Base-by-base conservation (phyloP, 92 coral and sea anemone species). In the Porites lobata region DNA sequence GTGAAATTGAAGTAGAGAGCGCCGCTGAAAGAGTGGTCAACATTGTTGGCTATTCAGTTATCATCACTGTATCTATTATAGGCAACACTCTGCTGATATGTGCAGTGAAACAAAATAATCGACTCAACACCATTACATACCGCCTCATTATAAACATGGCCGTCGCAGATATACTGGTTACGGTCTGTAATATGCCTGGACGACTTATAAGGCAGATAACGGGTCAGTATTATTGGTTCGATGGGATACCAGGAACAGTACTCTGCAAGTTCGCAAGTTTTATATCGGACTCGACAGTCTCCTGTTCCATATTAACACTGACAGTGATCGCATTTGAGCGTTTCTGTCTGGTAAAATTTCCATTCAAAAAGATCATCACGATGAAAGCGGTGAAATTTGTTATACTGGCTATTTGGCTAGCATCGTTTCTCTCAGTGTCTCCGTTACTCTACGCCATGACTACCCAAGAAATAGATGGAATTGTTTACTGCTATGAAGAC, bases 71-170 rank as follows among this genome's bases (percentile, higher is more conserved):
- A 13, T 94, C 96, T 18, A 76, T 94, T n/a, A 54, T 88, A 12
- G 96, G 96, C 14, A 91, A 88, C 62, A 59, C 86, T 70, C 77
- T 94, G 19, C 80, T 94, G 74, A 82, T 94, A 32, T 84, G 90
- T 18, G 78, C 88, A 1, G 96, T 94, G 72, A 84, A 85, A 38
- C 73, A 84, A 75, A 90, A 88, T 20, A 85, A 74, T 21, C 90
- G 92, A 76, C 87, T 94, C 91, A 87, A 88, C 29, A 94, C 89
- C 9, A 94, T 91, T 13, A 94, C 96, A 15, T 91, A 94, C 88
- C 90, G 85, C 72, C 93, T 94, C 11, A 94, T 94, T 43, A 67
- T 92, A 85, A 94, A 94, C 87, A 91, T 94, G 94, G 96, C 96
- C 18, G 92, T 84, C 69, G 93, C 94, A 8, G 96, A 94, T 80